Base-by-base conservation (phyloP, 2,113 vertebrate genomes). In the Rafetus swinhoei region DNA sequence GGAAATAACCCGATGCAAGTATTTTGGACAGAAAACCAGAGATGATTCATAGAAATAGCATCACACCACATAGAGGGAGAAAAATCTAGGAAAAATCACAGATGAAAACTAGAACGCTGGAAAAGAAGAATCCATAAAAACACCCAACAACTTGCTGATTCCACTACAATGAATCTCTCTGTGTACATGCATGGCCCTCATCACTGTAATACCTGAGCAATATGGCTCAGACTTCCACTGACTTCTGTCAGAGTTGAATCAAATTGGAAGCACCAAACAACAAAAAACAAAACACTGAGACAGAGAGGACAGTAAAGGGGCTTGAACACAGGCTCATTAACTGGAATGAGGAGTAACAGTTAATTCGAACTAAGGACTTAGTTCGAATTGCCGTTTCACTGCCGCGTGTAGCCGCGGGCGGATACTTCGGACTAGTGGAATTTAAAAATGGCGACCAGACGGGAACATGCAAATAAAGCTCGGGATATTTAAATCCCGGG, bases 151-250 rank as follows among this genome's bases (percentile, higher is more conserved):
- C 24, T 62, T n/a, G 18, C 82, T 39, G 6, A 14, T 32, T 52
- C 45, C 24, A 83, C 9, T 24, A 54, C 53, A 54, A 77, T 77
- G 9, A 25, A 77, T 11, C 6, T 59, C 25, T 27, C 27, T 0
- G 0, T 4, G 2, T 10, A 4, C 0, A 2, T 12, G 3, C 9
- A 3, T 6, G 72, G 45, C 15, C 13, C n/a, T 65, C 14, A 6
- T 14, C 10, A 2, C 45, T n/a, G 74, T 14, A 7, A 62, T n/a
- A 5, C 5, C 72, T 50, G 81, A 9, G 16, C 0, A 2, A n/a
- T 1, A 2, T 16, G 2, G 76, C 54, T 50, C 62, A 18, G 15
- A 19, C 35, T 85, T 50, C 35, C 69, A 18, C 1, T 53, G 4
- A 1, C 15, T 55, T 21, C 57, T 12, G 1, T 3, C 3, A 27